Conservation (phyloP, 35 echinoderm and acorn worm genomes). For the Chiridota heheva region DNA sequence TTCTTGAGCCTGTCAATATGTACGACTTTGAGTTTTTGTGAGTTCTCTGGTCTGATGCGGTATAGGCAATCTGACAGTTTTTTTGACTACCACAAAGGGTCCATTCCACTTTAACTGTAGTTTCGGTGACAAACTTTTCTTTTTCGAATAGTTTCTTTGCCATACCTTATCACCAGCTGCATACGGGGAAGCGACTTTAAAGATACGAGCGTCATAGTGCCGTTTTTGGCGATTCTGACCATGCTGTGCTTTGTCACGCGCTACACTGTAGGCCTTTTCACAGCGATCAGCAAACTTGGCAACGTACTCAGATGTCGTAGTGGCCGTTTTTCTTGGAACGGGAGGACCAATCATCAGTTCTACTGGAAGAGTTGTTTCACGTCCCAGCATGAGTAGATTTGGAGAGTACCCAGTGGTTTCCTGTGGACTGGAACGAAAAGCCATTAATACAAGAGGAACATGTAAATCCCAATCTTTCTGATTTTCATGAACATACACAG, state of each 20-base stretch:
- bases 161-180: not conserved
- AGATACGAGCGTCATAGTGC: conserved; percentile 27
- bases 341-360: conserved; percentile 40
- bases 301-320: not conserved
- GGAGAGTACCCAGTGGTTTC: conserved; percentile 31
- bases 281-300: conserved; percentile 21
- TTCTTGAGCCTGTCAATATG: conserved; percentile 12
- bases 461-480: conserved; percentile 58
- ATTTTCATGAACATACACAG: conserved; percentile 21
- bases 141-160: not conserved
- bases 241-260: not conserved
- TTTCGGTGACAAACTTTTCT: not conserved
- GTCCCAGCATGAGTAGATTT: conserved; percentile 52
- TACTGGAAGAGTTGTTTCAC: conserved; percentile 23
- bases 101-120: conserved; percentile 25
- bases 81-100: not conserved
- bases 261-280: not conserved
- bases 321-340: not conserved
- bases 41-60: not conserved
- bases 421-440: conserved; percentile 46
- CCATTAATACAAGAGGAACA: conserved; percentile 49
- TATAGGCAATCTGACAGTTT: conserved; percentile 17
- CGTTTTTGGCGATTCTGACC: conserved; percentile 14
- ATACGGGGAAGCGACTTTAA: not conserved
- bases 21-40: not conserved